Evolutionary conservation across 2,113 vertebrate genomes (phyloP).

Genomic region (Aptenodytes forsteri): DNA sequence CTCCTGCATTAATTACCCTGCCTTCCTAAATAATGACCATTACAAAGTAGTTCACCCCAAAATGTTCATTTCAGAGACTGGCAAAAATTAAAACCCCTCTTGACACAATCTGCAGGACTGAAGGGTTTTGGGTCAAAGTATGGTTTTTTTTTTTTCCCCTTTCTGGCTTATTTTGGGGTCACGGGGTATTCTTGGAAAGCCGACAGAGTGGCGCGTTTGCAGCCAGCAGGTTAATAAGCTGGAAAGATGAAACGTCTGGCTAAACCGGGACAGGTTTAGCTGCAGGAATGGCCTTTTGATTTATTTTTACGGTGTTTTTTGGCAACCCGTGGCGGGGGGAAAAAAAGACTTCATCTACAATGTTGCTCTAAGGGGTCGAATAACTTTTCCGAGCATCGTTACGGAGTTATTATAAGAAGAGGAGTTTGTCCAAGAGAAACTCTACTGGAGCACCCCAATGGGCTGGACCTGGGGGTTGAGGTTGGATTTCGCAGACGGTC

Average conservation of each 20-base stretch:
- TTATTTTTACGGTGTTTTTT: background rate
- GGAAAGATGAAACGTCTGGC: fast-evolving
- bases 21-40: background rate
- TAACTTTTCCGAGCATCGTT: background rate
- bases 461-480: background rate
- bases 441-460: background rate
- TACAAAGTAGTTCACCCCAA: background rate
- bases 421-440: background rate
- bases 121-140: background rate
- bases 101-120: background rate
- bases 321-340: background rate
- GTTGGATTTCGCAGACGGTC: background rate
- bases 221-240: background rate
- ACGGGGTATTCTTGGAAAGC: background rate
- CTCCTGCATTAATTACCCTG: background rate
- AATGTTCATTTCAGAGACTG: fast-evolving
- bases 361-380: background rate
- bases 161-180: background rate
- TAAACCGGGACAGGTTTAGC: background rate
- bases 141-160: fast-evolving
- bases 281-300: background rate
- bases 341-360: background rate
- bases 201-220: fast-evolving
- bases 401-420: background rate
- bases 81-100: background rate